phyloP scores from a whole-genome alignment of 2,797 vertebrate genomes.

The Melanogrammus aeglefinus region DNA sequence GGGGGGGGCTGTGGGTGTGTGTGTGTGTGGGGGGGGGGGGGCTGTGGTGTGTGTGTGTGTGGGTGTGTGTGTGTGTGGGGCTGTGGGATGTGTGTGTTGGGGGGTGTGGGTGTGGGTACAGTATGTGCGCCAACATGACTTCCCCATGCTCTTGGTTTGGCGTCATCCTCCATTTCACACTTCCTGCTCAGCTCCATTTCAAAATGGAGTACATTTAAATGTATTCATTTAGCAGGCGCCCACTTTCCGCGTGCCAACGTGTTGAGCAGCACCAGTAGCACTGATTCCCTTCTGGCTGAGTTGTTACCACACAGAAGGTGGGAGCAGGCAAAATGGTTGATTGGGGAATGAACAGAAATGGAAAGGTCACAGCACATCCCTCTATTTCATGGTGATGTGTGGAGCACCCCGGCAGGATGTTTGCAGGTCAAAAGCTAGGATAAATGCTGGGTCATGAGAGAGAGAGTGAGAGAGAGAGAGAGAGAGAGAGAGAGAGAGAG shows the following conservation, averaged over 20 bases:
- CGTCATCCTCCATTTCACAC: constrained; percentile 22
- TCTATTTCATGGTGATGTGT: constrained; percentile 27
- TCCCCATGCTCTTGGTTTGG: background rate
- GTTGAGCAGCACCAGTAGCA: background rate
- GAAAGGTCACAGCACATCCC: constrained; percentile 52
- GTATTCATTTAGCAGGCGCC: background rate
- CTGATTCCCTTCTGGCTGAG: background rate
- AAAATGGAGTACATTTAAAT: constrained; percentile 16
- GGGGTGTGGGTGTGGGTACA: background rate
- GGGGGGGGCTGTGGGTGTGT: no score
- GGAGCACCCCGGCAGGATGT: constrained; percentile 31
- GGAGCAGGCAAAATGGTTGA: constrained; percentile 32
- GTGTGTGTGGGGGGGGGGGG: no score
- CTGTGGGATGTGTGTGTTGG: background rate
- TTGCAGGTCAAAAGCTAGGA: constrained; percentile 50
- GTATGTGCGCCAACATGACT: background rate
- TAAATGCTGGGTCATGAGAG: constrained; percentile 29
- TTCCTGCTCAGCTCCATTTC: constrained; percentile 18
- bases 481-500: background rate
- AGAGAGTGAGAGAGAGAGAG: background rate
- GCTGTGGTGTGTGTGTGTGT: background rate
- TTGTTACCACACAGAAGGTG: background rate
- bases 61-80: background rate
- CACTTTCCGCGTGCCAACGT: background rate
- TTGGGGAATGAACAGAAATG: constrained; percentile 25